phyloP scores from a whole-genome alignment of 2,797 vertebrate species.

The Anniella stebbinsi region DNA sequence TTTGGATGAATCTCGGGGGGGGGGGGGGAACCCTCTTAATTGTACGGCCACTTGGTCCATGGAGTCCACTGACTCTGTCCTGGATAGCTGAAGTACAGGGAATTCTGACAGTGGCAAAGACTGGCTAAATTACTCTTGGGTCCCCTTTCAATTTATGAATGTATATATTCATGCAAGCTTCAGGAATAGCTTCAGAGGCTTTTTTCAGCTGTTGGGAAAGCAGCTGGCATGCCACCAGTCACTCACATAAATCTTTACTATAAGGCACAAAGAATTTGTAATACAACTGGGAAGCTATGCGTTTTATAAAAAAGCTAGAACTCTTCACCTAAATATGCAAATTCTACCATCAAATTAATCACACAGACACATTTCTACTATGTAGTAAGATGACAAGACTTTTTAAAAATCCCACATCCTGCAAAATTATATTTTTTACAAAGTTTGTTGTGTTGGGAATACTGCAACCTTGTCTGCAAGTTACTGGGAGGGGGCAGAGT shows the following conservation, averaged over 20 bases:
- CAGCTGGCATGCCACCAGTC: background rate
- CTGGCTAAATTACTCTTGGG: background rate
- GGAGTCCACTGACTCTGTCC: background rate
- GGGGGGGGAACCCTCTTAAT: background rate
- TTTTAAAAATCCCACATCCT: background rate
- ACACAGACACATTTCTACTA: background rate
- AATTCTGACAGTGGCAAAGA: background rate
- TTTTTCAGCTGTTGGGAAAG: background rate
- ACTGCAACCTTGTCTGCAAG: no score
- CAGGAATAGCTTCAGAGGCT: background rate
- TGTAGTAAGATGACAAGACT: background rate
- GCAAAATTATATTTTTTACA: background rate
- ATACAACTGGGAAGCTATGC: background rate
- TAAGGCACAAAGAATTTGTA: background rate
- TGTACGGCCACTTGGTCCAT: background rate
- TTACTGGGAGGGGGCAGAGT: no score
- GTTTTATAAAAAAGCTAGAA: background rate
- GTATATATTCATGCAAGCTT: background rate
- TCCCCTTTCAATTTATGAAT: background rate
- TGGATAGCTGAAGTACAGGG: background rate
- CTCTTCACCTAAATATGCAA: background rate
- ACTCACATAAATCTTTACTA: background rate
- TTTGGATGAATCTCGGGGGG: background rate
- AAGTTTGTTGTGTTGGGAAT: background rate
- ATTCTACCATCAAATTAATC: background rate